These are phyloP conservation scores for Serinus canaria DNA, from an alignment of 2,113 vertebrate genomes.

Conservation along the genomic window DNA sequence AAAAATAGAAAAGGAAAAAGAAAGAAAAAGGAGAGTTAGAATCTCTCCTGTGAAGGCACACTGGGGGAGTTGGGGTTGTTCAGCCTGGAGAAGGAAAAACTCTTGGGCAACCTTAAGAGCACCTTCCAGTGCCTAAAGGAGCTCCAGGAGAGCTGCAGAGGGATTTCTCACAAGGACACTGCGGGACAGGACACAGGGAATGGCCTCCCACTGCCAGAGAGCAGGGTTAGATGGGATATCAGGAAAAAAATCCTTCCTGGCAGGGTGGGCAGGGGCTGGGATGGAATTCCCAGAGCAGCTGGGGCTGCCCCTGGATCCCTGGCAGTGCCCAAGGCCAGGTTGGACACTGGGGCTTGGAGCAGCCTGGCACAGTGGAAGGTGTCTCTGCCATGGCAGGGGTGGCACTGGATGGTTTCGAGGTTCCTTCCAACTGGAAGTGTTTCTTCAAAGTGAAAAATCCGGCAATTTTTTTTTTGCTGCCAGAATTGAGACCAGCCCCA, in stretches of 20 bases:
- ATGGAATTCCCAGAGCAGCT: not conserved
- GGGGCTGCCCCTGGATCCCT: not conserved
- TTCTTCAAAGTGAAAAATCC: not conserved
- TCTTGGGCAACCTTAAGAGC: not conserved
- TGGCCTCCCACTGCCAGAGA: not conserved
- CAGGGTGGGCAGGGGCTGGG: not conserved
- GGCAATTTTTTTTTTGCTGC: not conserved
- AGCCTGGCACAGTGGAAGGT: not conserved
- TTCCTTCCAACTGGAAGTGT: not conserved
- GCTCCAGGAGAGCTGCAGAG: not conserved
- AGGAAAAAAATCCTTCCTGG: not conserved
- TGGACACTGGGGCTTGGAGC: not conserved
- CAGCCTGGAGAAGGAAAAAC: not conserved
- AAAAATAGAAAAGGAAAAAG: accelerated
- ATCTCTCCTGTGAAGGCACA: not conserved
- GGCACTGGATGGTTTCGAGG: accelerated
- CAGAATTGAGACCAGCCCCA: not conserved
- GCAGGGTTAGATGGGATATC: accelerated
- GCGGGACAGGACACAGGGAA: not conserved
- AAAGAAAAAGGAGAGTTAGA: not conserved
- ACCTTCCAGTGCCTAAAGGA: not conserved
- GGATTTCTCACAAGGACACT: not conserved
- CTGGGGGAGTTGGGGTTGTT: not conserved
- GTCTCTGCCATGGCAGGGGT: not conserved
- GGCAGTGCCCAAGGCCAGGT: not conserved